A percentile compares a stretch with the other conserved stretches of the same genome.
These are phyloP conservation scores for Oreochromis grahami DNA, from an alignment of 2,797 vertebrate species.

Conservation along the genomic window DNA sequence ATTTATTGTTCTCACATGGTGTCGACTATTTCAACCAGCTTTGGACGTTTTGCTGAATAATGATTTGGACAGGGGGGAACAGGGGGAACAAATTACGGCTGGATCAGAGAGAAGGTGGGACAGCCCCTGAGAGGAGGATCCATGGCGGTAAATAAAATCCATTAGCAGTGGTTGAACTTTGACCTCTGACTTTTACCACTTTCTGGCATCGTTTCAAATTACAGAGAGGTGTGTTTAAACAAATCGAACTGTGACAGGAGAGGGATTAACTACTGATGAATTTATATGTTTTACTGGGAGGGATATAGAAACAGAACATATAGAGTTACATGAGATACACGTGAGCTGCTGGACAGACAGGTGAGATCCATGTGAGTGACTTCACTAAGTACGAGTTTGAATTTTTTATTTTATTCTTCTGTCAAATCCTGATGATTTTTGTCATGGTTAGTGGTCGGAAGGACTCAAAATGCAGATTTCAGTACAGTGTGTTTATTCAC, in stretches of 20 bases:
- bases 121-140: not conserved
- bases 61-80: not conserved
- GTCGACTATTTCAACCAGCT: no score
- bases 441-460: not conserved
- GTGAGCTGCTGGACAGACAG: not conserved
- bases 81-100: not conserved
- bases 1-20: no score
- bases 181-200: not conserved
- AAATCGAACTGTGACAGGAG: not conserved
- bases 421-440: not conserved
- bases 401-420: not conserved
- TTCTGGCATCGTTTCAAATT: not conserved
- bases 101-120: not conserved
- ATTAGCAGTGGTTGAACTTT: not conserved
- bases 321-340: not conserved
- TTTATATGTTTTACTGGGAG: not conserved
- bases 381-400: not conserved
- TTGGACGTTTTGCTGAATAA: no score
- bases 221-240: not conserved
- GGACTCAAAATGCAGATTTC: not conserved
- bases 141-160: not conserved
- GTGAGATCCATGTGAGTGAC: not conserved
- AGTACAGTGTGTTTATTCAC: not conserved
- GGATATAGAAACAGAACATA: not conserved
- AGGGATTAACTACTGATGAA: accelerated